These are phyloP conservation scores for Callithrix jacchus DNA, from an alignment of 2,113 vertebrate species.

Conservation along the genomic window DNA sequence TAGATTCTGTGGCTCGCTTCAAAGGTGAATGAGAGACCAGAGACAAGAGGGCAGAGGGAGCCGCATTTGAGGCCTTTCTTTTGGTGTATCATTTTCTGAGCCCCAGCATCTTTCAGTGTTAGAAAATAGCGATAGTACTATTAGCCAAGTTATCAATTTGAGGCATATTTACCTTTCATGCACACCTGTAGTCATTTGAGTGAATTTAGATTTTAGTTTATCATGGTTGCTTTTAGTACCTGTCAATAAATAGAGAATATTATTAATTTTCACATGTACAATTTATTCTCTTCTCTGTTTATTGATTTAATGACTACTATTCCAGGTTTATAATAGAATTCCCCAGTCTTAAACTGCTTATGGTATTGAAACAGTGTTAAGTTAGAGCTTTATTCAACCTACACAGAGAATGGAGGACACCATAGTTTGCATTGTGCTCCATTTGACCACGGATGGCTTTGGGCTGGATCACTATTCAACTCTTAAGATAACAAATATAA, in stretches of 20 bases:
- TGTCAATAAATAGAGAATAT: neutral
- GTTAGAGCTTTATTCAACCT: neutral
- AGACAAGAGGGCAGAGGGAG: neutral
- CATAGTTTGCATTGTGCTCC: rapidly evolving
- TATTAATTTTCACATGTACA: neutral
- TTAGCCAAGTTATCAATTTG: neutral
- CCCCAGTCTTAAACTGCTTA: neutral
- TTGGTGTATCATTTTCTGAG: neutral
- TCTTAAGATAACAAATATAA: neutral
- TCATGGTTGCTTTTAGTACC: neutral
- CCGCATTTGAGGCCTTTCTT: neutral
- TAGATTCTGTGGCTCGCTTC: neutral
- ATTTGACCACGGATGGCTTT: rapidly evolving
- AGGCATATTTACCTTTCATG: neutral
- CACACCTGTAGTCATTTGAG: neutral
- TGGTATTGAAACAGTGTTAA: rapidly evolving
- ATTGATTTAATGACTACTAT: neutral
- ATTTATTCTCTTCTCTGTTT: neutral
- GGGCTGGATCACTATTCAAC: neutral
- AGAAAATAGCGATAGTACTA: neutral
- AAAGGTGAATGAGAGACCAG: neutral
- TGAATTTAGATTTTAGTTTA: neutral
- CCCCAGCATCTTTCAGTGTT: neutral
- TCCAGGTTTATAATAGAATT: neutral
- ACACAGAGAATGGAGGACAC: neutral